Conservation (phyloP, 2,888 invertebrate genomes). For the Blera fallax region DNA sequence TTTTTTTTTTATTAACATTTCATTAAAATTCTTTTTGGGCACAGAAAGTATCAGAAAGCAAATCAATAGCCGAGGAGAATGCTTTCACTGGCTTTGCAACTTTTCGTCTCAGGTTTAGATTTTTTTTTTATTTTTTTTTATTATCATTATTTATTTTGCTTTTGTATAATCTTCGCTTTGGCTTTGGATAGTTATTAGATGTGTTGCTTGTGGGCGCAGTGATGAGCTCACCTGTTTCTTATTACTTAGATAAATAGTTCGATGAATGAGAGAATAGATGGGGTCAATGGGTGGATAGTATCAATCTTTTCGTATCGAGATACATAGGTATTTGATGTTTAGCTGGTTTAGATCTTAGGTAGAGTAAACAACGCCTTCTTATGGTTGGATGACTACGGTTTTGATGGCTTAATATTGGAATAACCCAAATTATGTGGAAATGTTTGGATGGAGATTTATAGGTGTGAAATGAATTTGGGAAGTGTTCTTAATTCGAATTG, state of each 20-base stretch:
- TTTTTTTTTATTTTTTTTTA: not conserved
- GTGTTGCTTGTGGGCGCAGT: constrained; percentile 31
- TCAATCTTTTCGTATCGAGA: not conserved
- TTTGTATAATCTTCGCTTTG: not conserved
- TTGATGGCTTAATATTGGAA: not conserved
- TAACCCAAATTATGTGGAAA: not conserved
- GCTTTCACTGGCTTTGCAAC: constrained; percentile 30
- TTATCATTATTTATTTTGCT: not conserved
- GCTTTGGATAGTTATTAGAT: not conserved
- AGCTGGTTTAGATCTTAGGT: not conserved
- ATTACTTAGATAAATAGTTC: not conserved
- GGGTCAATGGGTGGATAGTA: not conserved
- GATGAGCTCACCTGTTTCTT: constrained; percentile 24
- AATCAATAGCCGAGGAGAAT: constrained; percentile 7
- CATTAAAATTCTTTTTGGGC: not conserved
- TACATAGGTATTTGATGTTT: not conserved
- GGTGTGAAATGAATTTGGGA: not conserved
- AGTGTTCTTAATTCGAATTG: not conserved
- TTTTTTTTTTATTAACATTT: not conserved
- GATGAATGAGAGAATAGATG: not conserved
- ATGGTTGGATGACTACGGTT: not conserved
- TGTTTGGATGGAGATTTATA: not conserved
- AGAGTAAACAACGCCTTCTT: not conserved
- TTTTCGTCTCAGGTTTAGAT: not conserved
- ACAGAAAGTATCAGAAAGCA: not conserved